These are phyloP conservation scores for Oryzias javanicus DNA, from an alignment of 2,113 vertebrate species.

Conservation along the genomic window DNA sequence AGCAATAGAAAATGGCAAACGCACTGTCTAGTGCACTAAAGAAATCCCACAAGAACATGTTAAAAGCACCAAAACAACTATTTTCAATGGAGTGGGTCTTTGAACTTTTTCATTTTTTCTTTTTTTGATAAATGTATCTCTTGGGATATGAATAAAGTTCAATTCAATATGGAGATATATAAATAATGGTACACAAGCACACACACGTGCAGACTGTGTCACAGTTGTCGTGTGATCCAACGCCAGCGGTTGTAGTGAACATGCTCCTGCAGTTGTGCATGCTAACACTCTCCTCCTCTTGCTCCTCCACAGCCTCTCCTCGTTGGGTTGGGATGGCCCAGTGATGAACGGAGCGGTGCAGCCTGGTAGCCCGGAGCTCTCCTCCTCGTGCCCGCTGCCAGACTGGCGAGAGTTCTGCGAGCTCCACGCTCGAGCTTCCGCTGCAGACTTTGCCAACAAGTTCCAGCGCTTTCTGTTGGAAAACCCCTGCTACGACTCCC, in stretches of 20 bases:
- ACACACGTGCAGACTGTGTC: constrained; percentile 6
- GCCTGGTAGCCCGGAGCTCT: constrained; percentile 86
- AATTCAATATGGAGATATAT: too few species aligned
- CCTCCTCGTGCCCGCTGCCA: constrained; percentile 85
- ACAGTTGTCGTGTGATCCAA: constrained; percentile 11
- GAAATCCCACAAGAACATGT: too few species aligned
- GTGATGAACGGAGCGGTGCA: constrained; percentile 93
- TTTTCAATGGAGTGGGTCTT: too few species aligned
- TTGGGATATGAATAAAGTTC: too few species aligned
- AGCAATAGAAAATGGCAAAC: too few species aligned
- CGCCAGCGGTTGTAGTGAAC: constrained; percentile 2
- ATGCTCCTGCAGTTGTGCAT: not conserved
- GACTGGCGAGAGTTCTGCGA: constrained; percentile 99
- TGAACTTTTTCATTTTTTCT: too few species aligned
- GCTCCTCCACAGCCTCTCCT: constrained; percentile 48
- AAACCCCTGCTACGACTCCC: constrained; percentile 91
- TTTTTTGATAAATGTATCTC: too few species aligned
- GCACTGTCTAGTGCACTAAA: too few species aligned
- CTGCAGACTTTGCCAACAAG: constrained; percentile 91
- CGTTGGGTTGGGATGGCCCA: constrained; percentile 89
- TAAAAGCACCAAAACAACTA: too few species aligned
- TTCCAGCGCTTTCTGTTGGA: constrained; percentile 93
- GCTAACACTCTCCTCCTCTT: constrained; percentile 23
- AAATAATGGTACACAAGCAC: constrained; percentile 5
- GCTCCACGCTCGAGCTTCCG: constrained; percentile 90